Evolutionary conservation across 2,113 vertebrate species (phyloP).

Genomic region (Xiphophorus hellerii): DNA sequence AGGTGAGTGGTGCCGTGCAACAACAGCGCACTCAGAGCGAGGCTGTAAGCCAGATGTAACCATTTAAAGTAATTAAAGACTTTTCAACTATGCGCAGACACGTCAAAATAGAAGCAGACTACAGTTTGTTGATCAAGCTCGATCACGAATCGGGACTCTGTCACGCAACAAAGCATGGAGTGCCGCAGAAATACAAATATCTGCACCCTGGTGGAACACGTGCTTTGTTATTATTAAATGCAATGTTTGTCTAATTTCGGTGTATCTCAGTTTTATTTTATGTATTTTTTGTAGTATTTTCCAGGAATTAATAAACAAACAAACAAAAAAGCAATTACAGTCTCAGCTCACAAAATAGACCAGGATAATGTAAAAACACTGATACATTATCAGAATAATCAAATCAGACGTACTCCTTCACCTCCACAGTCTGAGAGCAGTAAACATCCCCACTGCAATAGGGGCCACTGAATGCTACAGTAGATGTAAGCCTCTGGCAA

Average conservation of each 20-base stretch:
- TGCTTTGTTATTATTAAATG: background rate
- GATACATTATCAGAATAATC: too few species aligned
- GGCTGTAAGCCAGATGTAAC: background rate
- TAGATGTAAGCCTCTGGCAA: constrained; percentile 46
- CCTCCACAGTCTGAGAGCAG: constrained; percentile 36
- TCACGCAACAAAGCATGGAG: background rate
- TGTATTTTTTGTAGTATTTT: too few species aligned
- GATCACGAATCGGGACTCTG: too few species aligned
- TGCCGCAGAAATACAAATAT: background rate
- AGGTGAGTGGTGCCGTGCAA: constrained; percentile 68
- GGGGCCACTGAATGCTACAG: constrained; percentile 26
- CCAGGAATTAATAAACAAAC: too few species aligned
- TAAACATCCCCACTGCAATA: constrained; percentile 34
- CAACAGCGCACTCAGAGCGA: background rate
- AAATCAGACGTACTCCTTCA: constrained; percentile 23
- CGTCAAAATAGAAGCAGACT: background rate
- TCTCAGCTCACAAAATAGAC: too few species aligned
- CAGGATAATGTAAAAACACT: too few species aligned
- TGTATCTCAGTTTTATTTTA: too few species aligned
- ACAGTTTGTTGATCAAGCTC: background rate
- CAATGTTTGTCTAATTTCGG: too few species aligned
- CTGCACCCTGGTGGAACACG: background rate
- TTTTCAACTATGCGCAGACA: background rate
- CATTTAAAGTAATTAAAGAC: background rate
- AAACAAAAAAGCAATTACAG: too few species aligned